phyloP scores from a whole-genome alignment of 2,797 vertebrate species.

The Carcharodon carcharias region DNA sequence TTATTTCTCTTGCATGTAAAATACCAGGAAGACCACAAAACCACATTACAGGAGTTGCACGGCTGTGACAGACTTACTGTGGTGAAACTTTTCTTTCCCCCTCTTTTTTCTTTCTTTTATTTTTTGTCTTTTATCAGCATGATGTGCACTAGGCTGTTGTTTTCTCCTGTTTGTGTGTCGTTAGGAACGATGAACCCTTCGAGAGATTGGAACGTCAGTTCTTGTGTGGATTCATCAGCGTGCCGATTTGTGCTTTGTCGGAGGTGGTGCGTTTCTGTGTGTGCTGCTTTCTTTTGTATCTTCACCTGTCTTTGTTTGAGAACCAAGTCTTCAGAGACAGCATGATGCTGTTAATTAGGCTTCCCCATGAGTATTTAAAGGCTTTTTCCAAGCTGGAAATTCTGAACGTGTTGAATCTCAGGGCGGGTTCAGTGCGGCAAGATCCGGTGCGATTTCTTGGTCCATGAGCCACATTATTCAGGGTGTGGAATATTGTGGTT shows the following conservation, averaged over 20 bases:
- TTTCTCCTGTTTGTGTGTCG: constrained; percentile 41
- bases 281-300: constrained; percentile 49
- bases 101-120: too few relatives aligned
- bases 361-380: constrained; percentile 40
- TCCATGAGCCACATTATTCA: neutral
- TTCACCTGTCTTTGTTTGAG: constrained; percentile 46
- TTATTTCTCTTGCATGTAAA: neutral
- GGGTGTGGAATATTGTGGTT: neutral
- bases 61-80: neutral
- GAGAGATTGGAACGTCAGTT: constrained; percentile 45
- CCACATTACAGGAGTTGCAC: neutral
- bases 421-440: neutral
- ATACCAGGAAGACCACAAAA: constrained; percentile 16
- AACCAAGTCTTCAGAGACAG: constrained; percentile 39
- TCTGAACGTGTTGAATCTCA: neutral
- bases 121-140: neutral
- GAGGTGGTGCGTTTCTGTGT: constrained; percentile 57
- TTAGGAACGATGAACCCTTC: constrained; percentile 51
- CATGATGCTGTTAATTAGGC: constrained; percentile 39
- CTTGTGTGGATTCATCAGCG: constrained; percentile 55
- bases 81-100: neutral
- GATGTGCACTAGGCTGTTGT: neutral
- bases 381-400: constrained; percentile 40
- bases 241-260: constrained; percentile 58
- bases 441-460: neutral